A percentile compares a stretch with the other conserved stretches of the same genome.
These are phyloP conservation scores for Nanorana parkeri DNA, from an alignment of 2,113 vertebrate species.

Conservation along the genomic window DNA sequence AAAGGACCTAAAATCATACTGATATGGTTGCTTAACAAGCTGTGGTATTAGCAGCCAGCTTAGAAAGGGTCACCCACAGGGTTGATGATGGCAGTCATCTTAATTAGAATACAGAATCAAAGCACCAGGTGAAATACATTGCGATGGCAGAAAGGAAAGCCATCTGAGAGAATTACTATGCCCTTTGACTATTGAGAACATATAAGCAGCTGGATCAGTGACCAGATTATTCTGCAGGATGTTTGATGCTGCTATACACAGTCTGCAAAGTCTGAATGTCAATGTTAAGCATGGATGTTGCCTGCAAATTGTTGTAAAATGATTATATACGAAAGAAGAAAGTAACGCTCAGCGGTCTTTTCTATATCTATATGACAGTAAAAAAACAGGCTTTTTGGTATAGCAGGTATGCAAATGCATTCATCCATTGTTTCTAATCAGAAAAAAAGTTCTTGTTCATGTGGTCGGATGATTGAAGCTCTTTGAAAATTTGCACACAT, in stretches of 20 bases:
- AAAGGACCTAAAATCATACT: conserved; percentile 80
- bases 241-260: conserved; percentile 9
- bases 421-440: conserved; percentile 52
- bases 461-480: conserved; percentile 59
- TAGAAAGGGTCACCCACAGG: conserved; percentile 77
- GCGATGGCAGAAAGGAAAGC: conserved; percentile 75
- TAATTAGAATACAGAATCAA: conserved; percentile 79
- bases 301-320: conserved; percentile 50
- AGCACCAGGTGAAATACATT: conserved; percentile 82
- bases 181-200: conserved; percentile 76
- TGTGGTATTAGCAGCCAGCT: conserved; percentile 72
- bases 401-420: conserved; percentile 57
- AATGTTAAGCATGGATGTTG: conserved; percentile 1
- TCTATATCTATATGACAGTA: neutral
- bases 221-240: conserved; percentile 60
- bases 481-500: conserved; percentile 67
- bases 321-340: conserved; percentile 40
- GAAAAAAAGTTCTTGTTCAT: conserved; percentile 43
- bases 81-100: conserved; percentile 78
- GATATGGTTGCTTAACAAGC: conserved; percentile 83
- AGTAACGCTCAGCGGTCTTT: neutral
- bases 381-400: conserved; percentile 36
- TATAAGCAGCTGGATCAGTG: conserved; percentile 73
- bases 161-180: conserved; percentile 79
- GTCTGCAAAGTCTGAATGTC: neutral